Conservation (phyloP, 2,888 invertebrate species). For the Gymnosoma rotundatum region DNA sequence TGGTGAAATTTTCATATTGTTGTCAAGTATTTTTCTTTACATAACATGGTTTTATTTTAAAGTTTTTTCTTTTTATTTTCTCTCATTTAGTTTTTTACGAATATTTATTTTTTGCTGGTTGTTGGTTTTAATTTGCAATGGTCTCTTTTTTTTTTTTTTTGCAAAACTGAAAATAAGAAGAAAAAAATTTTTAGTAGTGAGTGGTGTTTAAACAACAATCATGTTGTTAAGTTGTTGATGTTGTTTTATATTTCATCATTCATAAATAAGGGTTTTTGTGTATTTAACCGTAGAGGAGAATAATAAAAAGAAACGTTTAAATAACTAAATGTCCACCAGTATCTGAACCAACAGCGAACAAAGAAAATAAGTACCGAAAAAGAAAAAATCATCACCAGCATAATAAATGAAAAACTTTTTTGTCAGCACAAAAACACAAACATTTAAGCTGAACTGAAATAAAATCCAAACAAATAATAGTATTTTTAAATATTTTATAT, state of each 20-base stretch:
- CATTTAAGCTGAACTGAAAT: neutral
- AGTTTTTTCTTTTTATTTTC: neutral
- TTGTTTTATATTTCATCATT: constrained; percentile 40
- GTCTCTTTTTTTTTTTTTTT: neutral
- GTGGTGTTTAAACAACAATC: constrained; percentile 63
- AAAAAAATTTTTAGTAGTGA: constrained; percentile 20
- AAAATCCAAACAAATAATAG: neutral
- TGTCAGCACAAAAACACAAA: constrained; percentile 9
- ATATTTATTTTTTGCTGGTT: neutral
- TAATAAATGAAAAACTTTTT: constrained; percentile 39
- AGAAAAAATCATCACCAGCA: constrained; percentile 31
- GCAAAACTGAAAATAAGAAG: neutral
- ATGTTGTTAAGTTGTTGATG: constrained; percentile 60
- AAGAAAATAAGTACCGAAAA: constrained; percentile 16
- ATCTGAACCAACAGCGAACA: constrained; percentile 45
- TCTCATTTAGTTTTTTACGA: constrained; percentile 23
- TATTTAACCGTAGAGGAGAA: constrained; percentile 34
- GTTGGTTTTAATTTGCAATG: constrained; percentile 37
- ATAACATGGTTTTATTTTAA: constrained; percentile 30
- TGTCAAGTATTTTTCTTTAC: constrained; percentile 58
- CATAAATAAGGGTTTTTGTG: constrained; percentile 59
- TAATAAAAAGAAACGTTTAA: constrained; percentile 25
- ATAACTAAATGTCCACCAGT: constrained; percentile 58
- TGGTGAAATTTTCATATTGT: constrained; percentile 53
- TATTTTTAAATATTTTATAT: constrained; percentile 41